Base-by-base conservation (phyloP, 1,140 invertebrate genomes). In the Papilio polytes region DNA sequence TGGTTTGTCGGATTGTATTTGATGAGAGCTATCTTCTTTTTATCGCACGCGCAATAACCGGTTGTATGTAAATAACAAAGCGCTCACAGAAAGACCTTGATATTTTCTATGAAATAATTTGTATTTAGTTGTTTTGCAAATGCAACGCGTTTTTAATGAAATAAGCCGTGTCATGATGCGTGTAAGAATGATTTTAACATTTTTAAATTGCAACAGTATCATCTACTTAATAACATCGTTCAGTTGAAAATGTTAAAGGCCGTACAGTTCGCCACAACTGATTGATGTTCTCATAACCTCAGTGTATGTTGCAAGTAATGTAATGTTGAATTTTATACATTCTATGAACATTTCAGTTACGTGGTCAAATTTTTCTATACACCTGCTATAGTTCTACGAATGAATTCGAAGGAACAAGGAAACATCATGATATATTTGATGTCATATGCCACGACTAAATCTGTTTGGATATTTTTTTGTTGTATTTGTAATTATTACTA, bases 261-360 rank as follows among this genome's bases (percentile, higher is more conserved):
- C 85, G 85, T 63, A 51, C 56, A 82, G 82, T 79, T 85, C 73
- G 78, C 83, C 81, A 84, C 80, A 80, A 82, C 84, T 86, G 85
- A 90, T 91, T 88, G 84, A 88, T 59, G 88, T 92, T 94, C 89
- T 86, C 90, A 90, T 86, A 91, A 88, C 88, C 88, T 89, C 88
- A 88, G 80, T 86, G 83, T 85, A 86, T 87, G 80, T 53, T 81
- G 80, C 76, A 51, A 82, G 70, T 83, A 76, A 59, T 36, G 66
- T 82, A 78, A 82, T 70, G 73, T 72, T 72, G 53, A 77, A 80
- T 89, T 87, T 88, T 88, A 87, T 83, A 91, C 89, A 89, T 78
- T 82, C 82, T 87, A 86, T 92, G 90, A 89, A 88, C 86, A 91
- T 90, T 93, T 13, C 22, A 66, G 56, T 20, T 2, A 20, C 1